Evolutionary conservation across 2,888 invertebrate species (phyloP), one percentile per base, ranked within the genome.

Genomic region (Ennomos fuscantarius): DNA sequence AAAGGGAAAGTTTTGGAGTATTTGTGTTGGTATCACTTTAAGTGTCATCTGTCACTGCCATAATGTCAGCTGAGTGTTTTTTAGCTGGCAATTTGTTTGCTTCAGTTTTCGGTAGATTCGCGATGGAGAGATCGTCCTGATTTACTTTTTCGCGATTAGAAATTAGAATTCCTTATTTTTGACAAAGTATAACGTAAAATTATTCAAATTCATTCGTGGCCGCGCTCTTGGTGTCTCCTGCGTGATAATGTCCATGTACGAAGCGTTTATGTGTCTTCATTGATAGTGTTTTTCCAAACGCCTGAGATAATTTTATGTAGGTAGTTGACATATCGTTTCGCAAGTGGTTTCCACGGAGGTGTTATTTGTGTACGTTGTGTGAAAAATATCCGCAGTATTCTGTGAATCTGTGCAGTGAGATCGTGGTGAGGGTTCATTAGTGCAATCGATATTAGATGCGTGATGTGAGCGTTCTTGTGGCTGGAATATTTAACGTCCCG

Each of bases 311-410:
- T 79, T 86, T 84, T 81, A 86, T 82, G 81, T 85, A 81, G 78
- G 76, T 73, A 76, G 74, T 87, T 88, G 88, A 85, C 87, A 84
- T 84, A 82, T 81, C 83, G 75, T 89, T 88, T 89, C 87, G 86
- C 87, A 88, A 89, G 85, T 85, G 80, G 76, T 81, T 78, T 81
- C 78, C 73, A 77, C 65, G 67, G 78, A 81, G 83, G 83, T 86
- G 84, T 82, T 86, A 86, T 86, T 87, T 89, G 87, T 89, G 87
- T 89, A 85, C 79, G 73, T 78, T 74, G 77, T 77, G 81, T 84
- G 80, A 76, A 79, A 82, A 83, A 79, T 76, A 81, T 79, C 69
- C 66, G 68, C 67, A 69, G 71, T 65, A 73, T 73, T 66, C 61
- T 62, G 76, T 76, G 73, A 63, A 69, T 68, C 58, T 71, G 69